phyloP scores from a whole-genome alignment of 2,797 vertebrate genomes.

The Macropodus opercularis region DNA sequence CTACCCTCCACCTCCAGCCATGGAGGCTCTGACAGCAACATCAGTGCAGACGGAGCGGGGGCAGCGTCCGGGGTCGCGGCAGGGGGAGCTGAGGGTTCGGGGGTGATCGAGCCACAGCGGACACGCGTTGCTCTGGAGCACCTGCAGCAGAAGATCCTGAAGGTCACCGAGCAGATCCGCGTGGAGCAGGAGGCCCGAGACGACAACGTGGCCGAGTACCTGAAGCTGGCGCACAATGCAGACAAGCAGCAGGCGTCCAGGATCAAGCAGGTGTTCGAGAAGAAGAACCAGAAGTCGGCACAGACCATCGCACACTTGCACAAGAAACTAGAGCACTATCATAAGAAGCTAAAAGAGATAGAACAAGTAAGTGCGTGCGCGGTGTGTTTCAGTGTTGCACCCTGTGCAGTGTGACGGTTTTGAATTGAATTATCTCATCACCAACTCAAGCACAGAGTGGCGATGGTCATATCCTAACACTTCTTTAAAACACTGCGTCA shows the following conservation, averaged over 20 bases:
- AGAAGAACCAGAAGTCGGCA: conserved; percentile 99
- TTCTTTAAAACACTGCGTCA: conserved; percentile 42
- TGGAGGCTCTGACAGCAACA: conserved; percentile 89
- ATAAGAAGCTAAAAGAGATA: conserved; percentile 95
- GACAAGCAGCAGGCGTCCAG: conserved; percentile 96
- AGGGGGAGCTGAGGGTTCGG: conserved; percentile 78
- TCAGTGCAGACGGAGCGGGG: conserved; percentile 88
- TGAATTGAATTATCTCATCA: conserved; percentile 21
- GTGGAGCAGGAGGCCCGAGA: conserved; percentile 97
- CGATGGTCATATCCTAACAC: conserved; percentile 26
- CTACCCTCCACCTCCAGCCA: conserved; percentile 87
- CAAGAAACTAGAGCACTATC: conserved; percentile 98
- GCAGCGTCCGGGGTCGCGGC: conserved; percentile 72
- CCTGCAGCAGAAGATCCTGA: conserved; percentile 98
- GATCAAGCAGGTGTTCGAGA: conserved; percentile 99
- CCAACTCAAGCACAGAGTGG: conserved; percentile 33
- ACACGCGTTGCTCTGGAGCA: conserved; percentile 93
- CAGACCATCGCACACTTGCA: conserved; percentile 97
- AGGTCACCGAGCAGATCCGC: conserved; percentile 98
- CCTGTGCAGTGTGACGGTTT: neutral
- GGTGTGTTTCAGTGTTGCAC: conserved; percentile 1
- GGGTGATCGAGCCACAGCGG: conserved; percentile 87
- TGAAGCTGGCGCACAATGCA: conserved; percentile 96
- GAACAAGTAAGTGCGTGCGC: conserved; percentile 82
- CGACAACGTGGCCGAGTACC: conserved; percentile 96